Evolutionary conservation across 2,113 vertebrate species (phyloP), one percentile per base, ranked within the genome.

Genomic region (Mugil cephalus): DNA sequence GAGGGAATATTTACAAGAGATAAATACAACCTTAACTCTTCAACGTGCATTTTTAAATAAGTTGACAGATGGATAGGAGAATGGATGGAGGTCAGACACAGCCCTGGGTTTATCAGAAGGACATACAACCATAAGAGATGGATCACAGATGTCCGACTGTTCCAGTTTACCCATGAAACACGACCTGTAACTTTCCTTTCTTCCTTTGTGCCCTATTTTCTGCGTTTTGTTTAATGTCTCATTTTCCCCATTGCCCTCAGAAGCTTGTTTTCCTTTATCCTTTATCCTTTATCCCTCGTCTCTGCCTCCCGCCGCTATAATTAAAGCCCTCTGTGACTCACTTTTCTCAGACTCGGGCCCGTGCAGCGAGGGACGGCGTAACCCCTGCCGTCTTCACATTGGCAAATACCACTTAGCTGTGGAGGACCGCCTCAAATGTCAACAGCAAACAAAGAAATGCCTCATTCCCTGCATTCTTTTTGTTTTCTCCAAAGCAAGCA

Each of bases 101-200:
- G 76, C 50, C 35, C 50, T 62, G 74, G 74, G 67, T 40, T 38
- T 52, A 56, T 74, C 47, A 69, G 39, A 56, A 42, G 51, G n/a
- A 69, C 45, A 19, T 54, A 42, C 72, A 19, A 47, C 62, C 63
- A 69, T 56, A 61, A 68, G 84, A 87, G 85, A 86, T 72, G 71
- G 83, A 90, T 86, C 80, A 79, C 85, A 89, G 90, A 91, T 90
- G 90, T 89, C 80, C 87, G 89, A 91, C 78, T 5, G 15, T 75
- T 58, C 50, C 63, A 74, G 52, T 74, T 30, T 85, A 83, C 86
- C 64, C 71, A 52, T 64, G 71, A 79, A 86, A 89, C 76, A 82
- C 77, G 85, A 86, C 56, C 59, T 24, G 54, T 8, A 73, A 53
- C 39, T 66, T 56, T 52, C 65, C 76, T 58, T 34, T 74, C 30